Conservation (phyloP, 2,888 invertebrate genomes). For the Peribatodes rhomboidaria region DNA sequence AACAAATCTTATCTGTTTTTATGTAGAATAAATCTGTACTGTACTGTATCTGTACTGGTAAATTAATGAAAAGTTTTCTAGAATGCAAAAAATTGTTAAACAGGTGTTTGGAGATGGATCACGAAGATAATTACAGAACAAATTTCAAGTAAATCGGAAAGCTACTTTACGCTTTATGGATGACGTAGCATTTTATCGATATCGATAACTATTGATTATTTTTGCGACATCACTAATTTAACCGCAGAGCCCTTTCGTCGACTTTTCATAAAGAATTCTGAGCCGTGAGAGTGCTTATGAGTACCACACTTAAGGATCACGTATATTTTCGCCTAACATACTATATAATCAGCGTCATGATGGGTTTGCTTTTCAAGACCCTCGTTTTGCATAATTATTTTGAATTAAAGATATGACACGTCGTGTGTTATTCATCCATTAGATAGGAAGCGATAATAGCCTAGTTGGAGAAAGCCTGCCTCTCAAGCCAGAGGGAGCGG, state of each 20-base stretch:
- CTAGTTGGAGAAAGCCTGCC: too few relatives aligned
- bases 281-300: constrained; percentile 50
- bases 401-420: constrained; percentile 9
- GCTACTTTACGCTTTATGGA: not conserved
- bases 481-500: too few relatives aligned
- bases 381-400: constrained; percentile 12
- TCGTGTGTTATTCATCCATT: constrained; percentile 1
- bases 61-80: too few relatives aligned
- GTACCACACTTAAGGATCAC: constrained; percentile 50
- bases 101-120: too few relatives aligned
- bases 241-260: constrained; percentile 49
- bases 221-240: constrained; percentile 45
- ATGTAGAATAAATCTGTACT: too few relatives aligned
- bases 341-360: constrained; percentile 15
- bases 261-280: constrained; percentile 54
- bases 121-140: too few relatives aligned
- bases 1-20: too few relatives aligned
- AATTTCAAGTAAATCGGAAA: not conserved
- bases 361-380: constrained; percentile 9
- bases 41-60: too few relatives aligned
- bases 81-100: too few relatives aligned
- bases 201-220: constrained; percentile 14
- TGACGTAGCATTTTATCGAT: not conserved
- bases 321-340: constrained; percentile 45
- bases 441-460: too few relatives aligned